A percentile compares a stretch with the other conserved stretches of the same genome.
Evolutionary conservation across 2,888 invertebrate genomes (phyloP).

Genomic region (Chirona hameri): DNA sequence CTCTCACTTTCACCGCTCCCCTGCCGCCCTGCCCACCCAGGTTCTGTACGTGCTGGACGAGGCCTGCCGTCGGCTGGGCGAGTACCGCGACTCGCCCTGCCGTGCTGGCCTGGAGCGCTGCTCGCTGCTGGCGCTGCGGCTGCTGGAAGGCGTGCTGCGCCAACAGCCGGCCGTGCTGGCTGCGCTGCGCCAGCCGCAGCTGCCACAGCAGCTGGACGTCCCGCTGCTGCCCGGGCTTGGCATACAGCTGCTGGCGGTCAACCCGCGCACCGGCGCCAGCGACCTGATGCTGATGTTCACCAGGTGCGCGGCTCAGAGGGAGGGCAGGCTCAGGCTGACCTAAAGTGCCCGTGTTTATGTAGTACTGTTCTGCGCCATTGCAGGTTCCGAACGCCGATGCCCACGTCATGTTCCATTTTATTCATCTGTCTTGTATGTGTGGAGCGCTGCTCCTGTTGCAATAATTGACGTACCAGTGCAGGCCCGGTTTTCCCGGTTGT

Average conservation of each 20-base stretch:
- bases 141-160: constrained; percentile 36
- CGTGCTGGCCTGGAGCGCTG: constrained; percentile 5
- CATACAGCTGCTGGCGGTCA: constrained; percentile 72
- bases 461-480: no score
- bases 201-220: constrained; percentile 30
- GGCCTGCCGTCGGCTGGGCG: not conserved
- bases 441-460: no score
- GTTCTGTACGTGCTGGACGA: constrained; percentile 32
- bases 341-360: no score
- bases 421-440: no score
- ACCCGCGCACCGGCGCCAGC: constrained; percentile 68
- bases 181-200: constrained; percentile 36
- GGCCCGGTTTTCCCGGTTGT: no score
- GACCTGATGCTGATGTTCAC: constrained; percentile 74
- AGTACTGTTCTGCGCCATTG: no score
- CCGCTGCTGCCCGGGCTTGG: constrained; percentile 70
- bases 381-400: no score
- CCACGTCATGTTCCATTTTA: no score
- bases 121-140: constrained; percentile 36
- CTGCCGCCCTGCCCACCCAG: not conserved
- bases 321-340: no score
- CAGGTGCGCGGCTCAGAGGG: constrained; percentile 51
- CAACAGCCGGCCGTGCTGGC: constrained; percentile 37
- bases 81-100: not conserved
- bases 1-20: not conserved